Evolutionary conservation across 2,797 vertebrate species (phyloP).

Genomic region (Catharus ustulatus): DNA sequence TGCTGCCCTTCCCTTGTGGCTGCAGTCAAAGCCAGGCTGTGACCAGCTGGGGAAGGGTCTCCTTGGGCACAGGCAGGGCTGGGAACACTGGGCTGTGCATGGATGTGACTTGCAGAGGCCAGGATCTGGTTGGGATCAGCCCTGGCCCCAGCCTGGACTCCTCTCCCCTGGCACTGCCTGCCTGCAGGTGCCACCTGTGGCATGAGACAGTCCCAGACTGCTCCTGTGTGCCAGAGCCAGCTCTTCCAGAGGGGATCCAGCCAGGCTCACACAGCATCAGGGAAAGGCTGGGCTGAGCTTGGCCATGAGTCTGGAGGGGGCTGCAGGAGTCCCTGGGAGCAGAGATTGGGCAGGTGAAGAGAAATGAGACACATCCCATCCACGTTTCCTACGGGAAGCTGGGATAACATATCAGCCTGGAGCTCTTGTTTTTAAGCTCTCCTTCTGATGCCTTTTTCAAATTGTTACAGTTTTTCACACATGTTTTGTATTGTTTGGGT

Average conservation of each 20-base stretch:
- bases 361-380: not conserved
- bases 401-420: no score
- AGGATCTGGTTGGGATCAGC: not conserved
- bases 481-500: accelerated
- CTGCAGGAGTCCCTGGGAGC: not conserved
- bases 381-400: not conserved
- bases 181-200: not conserved
- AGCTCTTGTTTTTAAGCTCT: not conserved
- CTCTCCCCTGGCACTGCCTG: not conserved
- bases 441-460: not conserved
- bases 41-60: not conserved
- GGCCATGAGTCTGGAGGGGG: not conserved
- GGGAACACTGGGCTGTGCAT: not conserved
- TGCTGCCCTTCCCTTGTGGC: no score
- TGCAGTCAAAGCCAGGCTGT: not conserved
- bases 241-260: not conserved
- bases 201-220: not conserved
- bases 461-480: conserved; percentile 1
- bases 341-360: not conserved
- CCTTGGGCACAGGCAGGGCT: not conserved
- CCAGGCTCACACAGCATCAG: not conserved
- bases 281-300: not conserved
- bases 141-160: not conserved
- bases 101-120: not conserved
- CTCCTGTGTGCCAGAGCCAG: not conserved